Conservation (phyloP, 2,888 invertebrate species). For the Melolontha melolontha region DNA sequence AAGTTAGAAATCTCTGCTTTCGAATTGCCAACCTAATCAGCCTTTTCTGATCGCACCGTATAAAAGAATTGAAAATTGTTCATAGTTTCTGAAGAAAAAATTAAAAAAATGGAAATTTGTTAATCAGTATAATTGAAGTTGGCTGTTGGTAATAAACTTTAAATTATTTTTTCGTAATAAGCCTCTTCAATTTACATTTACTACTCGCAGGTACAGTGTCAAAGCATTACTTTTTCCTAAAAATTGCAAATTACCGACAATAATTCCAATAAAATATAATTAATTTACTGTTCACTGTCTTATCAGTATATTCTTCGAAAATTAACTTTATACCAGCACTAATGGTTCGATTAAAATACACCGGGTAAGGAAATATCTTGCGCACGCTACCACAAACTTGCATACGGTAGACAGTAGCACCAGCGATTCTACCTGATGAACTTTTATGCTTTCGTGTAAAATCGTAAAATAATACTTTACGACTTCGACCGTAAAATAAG, state of each 20-base stretch:
- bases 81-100: too few species aligned
- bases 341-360: neutral
- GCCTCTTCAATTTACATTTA: too few species aligned
- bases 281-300: neutral
- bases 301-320: neutral
- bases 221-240: neutral
- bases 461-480: constrained; percentile 28
- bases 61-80: too few species aligned
- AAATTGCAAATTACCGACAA: neutral
- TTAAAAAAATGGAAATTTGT: too few species aligned
- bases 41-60: too few species aligned
- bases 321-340: constrained; percentile 4
- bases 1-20: too few species aligned
- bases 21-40: too few species aligned
- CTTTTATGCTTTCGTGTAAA: constrained; percentile 14
- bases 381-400: neutral
- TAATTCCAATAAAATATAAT: constrained; percentile 19
- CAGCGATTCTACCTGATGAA: neutral
- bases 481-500: constrained; percentile 7
- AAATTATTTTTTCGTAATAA: too few species aligned
- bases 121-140: too few species aligned
- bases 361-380: neutral
- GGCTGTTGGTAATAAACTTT: too few species aligned
- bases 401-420: neutral
- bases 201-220: too few species aligned